Percentiles rank a stretch among this genome's conserved stretches.
Evolutionary conservation across 2,888 invertebrate species (phyloP).

Genomic region (Bombylius discolor): DNA sequence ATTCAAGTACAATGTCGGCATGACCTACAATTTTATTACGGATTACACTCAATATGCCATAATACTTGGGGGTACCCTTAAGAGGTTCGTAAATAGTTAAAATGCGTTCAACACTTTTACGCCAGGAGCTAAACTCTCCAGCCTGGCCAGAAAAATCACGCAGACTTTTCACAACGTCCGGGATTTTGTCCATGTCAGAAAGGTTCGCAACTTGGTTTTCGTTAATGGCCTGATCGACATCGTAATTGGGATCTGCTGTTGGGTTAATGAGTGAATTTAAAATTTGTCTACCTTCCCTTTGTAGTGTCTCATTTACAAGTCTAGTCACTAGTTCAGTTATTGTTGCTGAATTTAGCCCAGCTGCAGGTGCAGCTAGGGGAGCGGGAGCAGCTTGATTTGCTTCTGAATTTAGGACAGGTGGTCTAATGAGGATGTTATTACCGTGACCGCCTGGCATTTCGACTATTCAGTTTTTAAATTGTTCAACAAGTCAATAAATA

Average conservation of each 20-base stretch:
- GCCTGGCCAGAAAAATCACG: conserved; percentile 8
- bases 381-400: too few relatives aligned
- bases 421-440: too few relatives aligned
- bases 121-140: conserved; percentile 7
- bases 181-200: conserved; percentile 6
- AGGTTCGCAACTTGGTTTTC: not conserved
- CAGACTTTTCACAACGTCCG: conserved; percentile 8
- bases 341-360: not conserved
- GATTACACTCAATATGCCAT: conserved; percentile 3
- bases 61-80: conserved; percentile 9
- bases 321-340: not conserved
- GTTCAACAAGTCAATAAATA: too few relatives aligned
- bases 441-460: too few relatives aligned
- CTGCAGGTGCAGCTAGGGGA: too few relatives aligned
- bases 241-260: not conserved
- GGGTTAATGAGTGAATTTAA: conserved; percentile 1
- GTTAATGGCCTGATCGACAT: not conserved
- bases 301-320: not conserved
- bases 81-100: conserved; percentile 6
- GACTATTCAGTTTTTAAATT: too few relatives aligned
- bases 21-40: conserved; percentile 2
- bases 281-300: conserved; percentile 1
- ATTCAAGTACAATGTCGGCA: conserved; percentile 3
- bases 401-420: too few relatives aligned
- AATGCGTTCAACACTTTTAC: conserved; percentile 10